Conservation (phyloP, 2,113 vertebrate genomes). For the Pygoscelis antarcticus region DNA sequence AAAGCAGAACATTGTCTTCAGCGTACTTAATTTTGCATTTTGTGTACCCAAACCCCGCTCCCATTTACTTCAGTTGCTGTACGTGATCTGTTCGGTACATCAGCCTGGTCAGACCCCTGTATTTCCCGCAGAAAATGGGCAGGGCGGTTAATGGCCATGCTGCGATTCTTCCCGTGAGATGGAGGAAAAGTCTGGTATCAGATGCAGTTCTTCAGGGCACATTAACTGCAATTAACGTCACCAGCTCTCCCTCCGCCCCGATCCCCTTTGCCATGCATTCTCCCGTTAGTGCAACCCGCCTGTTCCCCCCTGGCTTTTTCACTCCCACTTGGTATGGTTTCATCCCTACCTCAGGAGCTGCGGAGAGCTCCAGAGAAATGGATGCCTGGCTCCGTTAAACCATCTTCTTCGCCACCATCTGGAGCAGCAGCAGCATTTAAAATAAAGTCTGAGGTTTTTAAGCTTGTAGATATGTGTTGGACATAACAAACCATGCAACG, state of each 20-base stretch:
- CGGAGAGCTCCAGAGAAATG: background rate
- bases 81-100: rapidly evolving
- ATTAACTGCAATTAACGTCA: background rate
- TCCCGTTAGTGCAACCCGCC: background rate
- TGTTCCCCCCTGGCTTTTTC: background rate
- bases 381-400: background rate
- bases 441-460: background rate
- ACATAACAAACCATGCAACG: background rate
- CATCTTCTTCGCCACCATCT: background rate
- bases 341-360: background rate
- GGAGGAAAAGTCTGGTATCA: background rate
- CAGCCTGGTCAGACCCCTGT: background rate
- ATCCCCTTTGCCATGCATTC: background rate
- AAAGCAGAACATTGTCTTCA: background rate
- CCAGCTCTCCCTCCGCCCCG: background rate
- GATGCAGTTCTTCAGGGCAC: background rate
- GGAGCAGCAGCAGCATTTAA: background rate
- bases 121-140: background rate
- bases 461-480: background rate
- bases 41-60: background rate
- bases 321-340: background rate
- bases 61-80: rapidly evolving
- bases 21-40: background rate
- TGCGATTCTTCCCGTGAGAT: rapidly evolving
- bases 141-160: background rate